Percentiles rank a stretch among this genome's conserved stretches.
Evolutionary conservation across 92 coral and sea anemone genomes (phyloP).

Genomic region (Bergia sp.): DNA sequence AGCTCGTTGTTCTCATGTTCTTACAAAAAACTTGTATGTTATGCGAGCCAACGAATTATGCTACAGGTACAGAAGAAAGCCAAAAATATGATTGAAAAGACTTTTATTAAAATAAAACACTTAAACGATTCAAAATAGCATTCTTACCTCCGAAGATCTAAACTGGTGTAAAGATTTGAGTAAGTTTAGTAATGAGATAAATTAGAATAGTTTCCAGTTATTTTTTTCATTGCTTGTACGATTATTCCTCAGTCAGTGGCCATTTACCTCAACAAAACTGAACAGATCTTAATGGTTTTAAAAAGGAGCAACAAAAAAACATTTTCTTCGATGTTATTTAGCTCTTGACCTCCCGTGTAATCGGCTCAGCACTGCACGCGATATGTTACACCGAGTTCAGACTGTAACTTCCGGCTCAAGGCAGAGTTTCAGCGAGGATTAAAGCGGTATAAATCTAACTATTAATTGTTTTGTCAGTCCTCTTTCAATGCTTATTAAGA

Average conservation of each 20-base stretch:
- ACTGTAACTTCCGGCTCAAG: constrained; percentile 1
- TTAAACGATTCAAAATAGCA: neutral
- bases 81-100: too few relatives aligned
- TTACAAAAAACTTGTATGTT: too few relatives aligned
- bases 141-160: neutral
- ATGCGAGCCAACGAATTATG: neutral
- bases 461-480: neutral
- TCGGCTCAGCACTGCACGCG: neutral
- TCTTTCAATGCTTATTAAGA: neutral
- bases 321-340: neutral
- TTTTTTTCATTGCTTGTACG: too few relatives aligned
- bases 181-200: neutral
- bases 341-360: neutral
- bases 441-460: neutral
- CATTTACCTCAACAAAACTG: neutral
- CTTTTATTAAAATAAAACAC: too few relatives aligned
- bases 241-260: neutral
- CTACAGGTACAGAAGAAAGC: neutral
- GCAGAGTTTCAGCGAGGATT: neutral
- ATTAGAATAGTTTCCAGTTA: neutral
- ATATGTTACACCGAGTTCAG: neutral
- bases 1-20: too few relatives aligned
- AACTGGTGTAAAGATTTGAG: neutral
- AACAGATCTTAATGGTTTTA: neutral
- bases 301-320: neutral